phyloP scores from a whole-genome alignment of 2,113 vertebrate species.

The Anhinga rufa region DNA sequence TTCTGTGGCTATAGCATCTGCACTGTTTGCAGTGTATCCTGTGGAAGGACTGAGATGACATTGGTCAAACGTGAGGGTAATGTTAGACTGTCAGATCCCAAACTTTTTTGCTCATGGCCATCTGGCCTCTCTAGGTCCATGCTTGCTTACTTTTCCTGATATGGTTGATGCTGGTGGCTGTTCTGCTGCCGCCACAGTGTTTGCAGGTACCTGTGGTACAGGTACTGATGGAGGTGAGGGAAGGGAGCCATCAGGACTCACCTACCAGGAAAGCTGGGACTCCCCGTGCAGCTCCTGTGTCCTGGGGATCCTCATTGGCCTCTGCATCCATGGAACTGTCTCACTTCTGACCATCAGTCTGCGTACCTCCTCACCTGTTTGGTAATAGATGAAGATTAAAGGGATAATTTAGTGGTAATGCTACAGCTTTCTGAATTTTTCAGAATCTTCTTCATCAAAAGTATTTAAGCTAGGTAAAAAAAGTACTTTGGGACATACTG shows the following conservation, averaged over 20 bases:
- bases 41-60: background rate
- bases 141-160: background rate
- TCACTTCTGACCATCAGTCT: accelerated
- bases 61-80: background rate
- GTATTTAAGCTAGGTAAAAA: slow-evolving; percentile 18
- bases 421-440: background rate
- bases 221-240: background rate
- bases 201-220: background rate
- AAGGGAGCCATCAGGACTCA: background rate
- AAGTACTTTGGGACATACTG: slow-evolving; percentile 1
- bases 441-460: background rate
- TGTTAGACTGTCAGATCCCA: background rate
- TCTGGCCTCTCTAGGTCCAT: background rate
- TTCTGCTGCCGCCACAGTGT: background rate
- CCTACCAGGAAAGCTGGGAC: background rate
- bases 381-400: background rate
- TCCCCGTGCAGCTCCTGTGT: accelerated
- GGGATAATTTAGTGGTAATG: background rate
- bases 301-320: background rate
- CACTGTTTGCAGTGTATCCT: background rate
- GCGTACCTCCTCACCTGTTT: background rate
- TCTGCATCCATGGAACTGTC: background rate
- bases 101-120: background rate
- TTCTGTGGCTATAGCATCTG: background rate
- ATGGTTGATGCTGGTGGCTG: background rate